A percentile compares a stretch with the other conserved stretches of the same genome.
Evolutionary conservation across 2,797 vertebrate genomes (phyloP).

Genomic region (Hoplostethus atlanticus): DNA sequence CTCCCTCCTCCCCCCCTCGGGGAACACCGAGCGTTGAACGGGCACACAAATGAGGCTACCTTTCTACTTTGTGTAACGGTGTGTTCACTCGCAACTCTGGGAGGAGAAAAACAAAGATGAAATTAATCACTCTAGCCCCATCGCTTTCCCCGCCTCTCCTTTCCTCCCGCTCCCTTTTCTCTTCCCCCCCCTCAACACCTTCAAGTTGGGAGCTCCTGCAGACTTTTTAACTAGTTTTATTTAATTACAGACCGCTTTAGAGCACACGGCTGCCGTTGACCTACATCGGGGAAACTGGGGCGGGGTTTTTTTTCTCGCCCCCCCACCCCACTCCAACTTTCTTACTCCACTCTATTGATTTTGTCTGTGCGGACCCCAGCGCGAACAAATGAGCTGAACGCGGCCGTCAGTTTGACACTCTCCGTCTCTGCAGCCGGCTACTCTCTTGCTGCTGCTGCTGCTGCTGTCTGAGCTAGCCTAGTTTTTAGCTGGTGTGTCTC

Average conservation of each 20-base stretch:
- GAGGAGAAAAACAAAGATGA: constrained; percentile 76
- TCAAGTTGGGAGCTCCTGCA: constrained; percentile 59
- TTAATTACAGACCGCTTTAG: constrained; percentile 81
- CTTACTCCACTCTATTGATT: constrained; percentile 79
- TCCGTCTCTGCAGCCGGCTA: not conserved
- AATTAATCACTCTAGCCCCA: constrained; percentile 72
- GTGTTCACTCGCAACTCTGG: constrained; percentile 57
- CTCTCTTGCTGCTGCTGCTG: constrained; percentile 4
- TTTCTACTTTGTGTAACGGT: constrained; percentile 60
- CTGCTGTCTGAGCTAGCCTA: constrained; percentile 39
- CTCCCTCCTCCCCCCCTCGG: constrained; percentile 34
- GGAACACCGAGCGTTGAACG: constrained; percentile 52
- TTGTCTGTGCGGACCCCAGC: constrained; percentile 56
- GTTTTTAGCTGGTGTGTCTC: constrained; percentile 8
- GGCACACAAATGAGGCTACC: constrained; percentile 75
- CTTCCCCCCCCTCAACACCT: constrained; percentile 26
- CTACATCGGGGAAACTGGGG: constrained; percentile 85
- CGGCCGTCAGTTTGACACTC: constrained; percentile 51
- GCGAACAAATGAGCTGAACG: constrained; percentile 64
- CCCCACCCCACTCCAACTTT: constrained; percentile 49
- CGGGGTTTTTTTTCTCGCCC: constrained; percentile 32
- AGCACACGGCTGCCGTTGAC: constrained; percentile 76
- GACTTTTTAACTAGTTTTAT: constrained; percentile 73
- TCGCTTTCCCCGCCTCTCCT: constrained; percentile 51
- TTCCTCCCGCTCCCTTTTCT: constrained; percentile 30